Evolutionary conservation across 2,888 invertebrate genomes (phyloP).

Genomic region (Sturmia bella): DNA sequence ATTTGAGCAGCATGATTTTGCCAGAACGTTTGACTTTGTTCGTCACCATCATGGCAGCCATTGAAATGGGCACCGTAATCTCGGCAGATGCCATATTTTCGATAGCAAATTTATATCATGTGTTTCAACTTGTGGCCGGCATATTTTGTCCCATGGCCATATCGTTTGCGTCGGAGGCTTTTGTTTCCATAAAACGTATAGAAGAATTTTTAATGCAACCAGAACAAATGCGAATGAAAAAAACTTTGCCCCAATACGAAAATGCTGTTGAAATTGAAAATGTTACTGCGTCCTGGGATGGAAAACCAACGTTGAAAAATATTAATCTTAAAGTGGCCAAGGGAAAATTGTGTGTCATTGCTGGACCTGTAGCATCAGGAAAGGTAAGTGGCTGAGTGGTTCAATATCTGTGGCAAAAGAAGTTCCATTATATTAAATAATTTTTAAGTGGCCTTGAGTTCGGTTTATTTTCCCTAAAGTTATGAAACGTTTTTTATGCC

Average conservation of each 20-base stretch:
- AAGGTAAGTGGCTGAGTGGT: conserved; percentile 83
- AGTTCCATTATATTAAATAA: no score
- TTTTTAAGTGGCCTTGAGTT: no score
- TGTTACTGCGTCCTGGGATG: conserved; percentile 83
- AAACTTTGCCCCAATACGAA: conserved; percentile 66
- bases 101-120: conserved; percentile 89
- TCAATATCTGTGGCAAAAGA: no score
- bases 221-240: no score
- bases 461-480: no score
- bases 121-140: conserved; percentile 86
- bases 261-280: conserved; percentile 80
- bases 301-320: conserved; percentile 83
- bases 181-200: conserved; percentile 83
- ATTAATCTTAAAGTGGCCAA: conserved; percentile 84
- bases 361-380: conserved; percentile 94
- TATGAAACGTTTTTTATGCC: no score
- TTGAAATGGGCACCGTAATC: conserved; percentile 86
- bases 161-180: conserved; percentile 84
- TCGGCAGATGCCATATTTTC: conserved; percentile 88
- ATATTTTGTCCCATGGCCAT: conserved; percentile 85
- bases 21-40: conserved; percentile 92
- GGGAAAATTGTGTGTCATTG: conserved; percentile 88
- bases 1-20: conserved; percentile 88
- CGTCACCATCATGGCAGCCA: conserved; percentile 89
- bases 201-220: conserved; percentile 84